These are phyloP conservation scores for Oreocharis arfaki DNA, from an alignment of 2,113 vertebrate species.

Conservation along the genomic window DNA sequence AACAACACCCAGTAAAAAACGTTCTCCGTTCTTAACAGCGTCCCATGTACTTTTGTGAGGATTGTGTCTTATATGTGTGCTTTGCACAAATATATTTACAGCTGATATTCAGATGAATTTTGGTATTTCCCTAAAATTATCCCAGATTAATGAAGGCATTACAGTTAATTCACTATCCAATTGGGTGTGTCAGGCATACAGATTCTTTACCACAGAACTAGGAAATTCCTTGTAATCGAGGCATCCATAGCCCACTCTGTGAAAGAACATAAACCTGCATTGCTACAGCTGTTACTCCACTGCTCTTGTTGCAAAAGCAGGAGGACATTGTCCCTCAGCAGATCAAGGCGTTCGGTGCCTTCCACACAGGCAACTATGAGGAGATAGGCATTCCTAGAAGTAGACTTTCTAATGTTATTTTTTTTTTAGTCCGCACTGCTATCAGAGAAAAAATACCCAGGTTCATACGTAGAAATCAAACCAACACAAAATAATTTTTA, in stretches of 20 bases:
- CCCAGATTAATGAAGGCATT: not conserved
- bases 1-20: not conserved
- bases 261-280: not conserved
- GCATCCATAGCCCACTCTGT: not conserved
- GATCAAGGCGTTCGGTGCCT: not conserved
- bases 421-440: not conserved
- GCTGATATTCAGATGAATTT: not conserved
- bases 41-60: not conserved
- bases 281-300: not conserved
- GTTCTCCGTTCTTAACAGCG: accelerated
- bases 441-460: not conserved
- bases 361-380: not conserved
- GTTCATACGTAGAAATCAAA: not conserved
- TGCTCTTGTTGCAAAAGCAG: not conserved
- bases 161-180: not conserved
- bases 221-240: not conserved
- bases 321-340: not conserved
- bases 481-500: not conserved
- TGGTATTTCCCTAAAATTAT: not conserved
- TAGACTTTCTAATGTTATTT: not conserved
- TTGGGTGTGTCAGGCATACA: not conserved
- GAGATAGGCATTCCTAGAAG: not conserved
- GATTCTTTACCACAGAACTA: not conserved
- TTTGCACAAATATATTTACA: not conserved
- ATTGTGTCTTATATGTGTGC: not conserved